Percentiles rank a stretch among this genome's conserved stretches.
phyloP scores from a whole-genome alignment of 2,113 vertebrate genomes.

The Oostethus manadensis region DNA sequence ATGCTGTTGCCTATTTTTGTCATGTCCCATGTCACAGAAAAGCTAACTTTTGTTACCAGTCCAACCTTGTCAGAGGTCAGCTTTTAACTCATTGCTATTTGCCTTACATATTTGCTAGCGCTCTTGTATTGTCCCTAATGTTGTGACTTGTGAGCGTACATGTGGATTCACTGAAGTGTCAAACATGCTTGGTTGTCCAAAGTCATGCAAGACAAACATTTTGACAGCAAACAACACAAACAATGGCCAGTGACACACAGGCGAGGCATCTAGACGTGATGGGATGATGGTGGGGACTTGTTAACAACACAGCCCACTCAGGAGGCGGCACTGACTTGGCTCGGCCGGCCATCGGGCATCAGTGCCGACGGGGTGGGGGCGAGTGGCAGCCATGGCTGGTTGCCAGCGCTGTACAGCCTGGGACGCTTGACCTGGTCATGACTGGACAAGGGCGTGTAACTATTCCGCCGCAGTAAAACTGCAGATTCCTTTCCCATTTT shows the following conservation, averaged over 20 bases:
- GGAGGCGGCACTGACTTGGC: slow-evolving; percentile 75
- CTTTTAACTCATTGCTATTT: no score
- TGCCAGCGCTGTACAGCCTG: slow-evolving; percentile 90
- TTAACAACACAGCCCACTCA: slow-evolving; percentile 31
- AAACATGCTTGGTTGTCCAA: no score
- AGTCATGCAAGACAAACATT: neutral
- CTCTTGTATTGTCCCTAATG: no score
- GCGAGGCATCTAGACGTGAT: slow-evolving; percentile 9
- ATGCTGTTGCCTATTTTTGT: no score
- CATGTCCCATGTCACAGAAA: no score
- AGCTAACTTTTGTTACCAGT: no score
- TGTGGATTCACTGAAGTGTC: no score
- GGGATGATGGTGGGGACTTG: slow-evolving; percentile 28
- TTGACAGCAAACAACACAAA: neutral
- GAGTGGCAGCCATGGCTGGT: slow-evolving; percentile 79
- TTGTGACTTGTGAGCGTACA: no score
- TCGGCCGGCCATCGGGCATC: slow-evolving; percentile 79
- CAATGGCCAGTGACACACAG: slow-evolving; percentile 17
- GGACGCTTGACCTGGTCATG: slow-evolving; percentile 84
- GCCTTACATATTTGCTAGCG: no score
- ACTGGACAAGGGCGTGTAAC: slow-evolving; percentile 92
- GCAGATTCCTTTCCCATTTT: slow-evolving; percentile 70
- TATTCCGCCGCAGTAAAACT: slow-evolving; percentile 87
- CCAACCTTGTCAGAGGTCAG: no score
- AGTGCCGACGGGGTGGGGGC: slow-evolving; percentile 72